These are phyloP conservation scores for Anadara kagoshimensis DNA, from an alignment of 1,140 invertebrate genomes.

Conservation along the genomic window DNA sequence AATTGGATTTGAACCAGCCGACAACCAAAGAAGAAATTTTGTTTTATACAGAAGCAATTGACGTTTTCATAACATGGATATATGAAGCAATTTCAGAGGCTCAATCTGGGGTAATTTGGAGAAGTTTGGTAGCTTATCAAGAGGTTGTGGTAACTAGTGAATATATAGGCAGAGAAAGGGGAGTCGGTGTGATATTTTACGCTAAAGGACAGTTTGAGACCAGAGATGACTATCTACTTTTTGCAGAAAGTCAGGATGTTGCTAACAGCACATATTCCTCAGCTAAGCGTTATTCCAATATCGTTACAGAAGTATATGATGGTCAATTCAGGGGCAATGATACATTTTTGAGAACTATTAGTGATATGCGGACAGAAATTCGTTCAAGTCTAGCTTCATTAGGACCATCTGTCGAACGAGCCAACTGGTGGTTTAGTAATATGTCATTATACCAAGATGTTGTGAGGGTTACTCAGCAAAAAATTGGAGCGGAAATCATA, in stretches of 20 bases:
- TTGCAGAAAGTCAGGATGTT: conserved; percentile 48
- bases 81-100: conserved; percentile 52
- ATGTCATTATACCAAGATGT: conserved; percentile 66
- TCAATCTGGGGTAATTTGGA: conserved; percentile 54
- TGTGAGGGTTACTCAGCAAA: conserved; percentile 56
- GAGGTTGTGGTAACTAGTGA: conserved; percentile 58
- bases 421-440: conserved; percentile 57
- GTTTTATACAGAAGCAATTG: conserved; percentile 35
- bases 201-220: conserved; percentile 52
- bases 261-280: conserved; percentile 38
- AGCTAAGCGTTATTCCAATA: conserved; percentile 37
- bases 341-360: background rate
- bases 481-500: conserved; percentile 49
- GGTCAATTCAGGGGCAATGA: background rate
- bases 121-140: conserved; percentile 60
- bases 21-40: conserved; percentile 25
- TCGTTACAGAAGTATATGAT: conserved; percentile 38
- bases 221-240: conserved; percentile 47
- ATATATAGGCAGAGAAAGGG: conserved; percentile 55
- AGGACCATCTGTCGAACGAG: conserved; percentile 3
- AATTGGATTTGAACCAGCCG: conserved; percentile 23
- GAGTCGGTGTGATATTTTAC: conserved; percentile 52
- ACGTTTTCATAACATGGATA: conserved; percentile 53
- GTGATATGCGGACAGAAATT: conserved; percentile 12
- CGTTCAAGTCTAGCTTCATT: conserved; percentile 5